Conservation (phyloP, 2,797 vertebrate genomes). For the Premnoplex brunnescens region DNA sequence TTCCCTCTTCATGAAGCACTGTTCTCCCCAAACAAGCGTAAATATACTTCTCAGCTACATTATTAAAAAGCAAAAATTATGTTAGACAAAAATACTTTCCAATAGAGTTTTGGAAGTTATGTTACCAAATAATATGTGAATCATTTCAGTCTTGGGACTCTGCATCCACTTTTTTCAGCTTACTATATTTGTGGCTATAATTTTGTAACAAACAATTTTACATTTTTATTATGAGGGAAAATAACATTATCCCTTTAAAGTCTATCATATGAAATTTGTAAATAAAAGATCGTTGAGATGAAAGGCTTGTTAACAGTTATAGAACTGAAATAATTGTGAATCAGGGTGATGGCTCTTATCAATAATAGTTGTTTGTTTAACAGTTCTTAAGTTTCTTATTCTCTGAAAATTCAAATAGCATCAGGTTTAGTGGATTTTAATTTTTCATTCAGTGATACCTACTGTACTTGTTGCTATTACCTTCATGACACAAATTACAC, state of each 20-base stretch:
- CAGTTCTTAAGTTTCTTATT: background rate
- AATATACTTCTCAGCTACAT: background rate
- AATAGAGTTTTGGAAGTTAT: background rate
- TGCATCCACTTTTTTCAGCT: background rate
- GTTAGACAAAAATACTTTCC: background rate
- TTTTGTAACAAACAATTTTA: background rate
- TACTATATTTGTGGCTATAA: background rate
- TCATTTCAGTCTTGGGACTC: background rate
- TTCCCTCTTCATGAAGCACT: background rate
- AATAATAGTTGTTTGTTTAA: background rate
- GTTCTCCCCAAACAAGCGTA: background rate
- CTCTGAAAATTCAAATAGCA: background rate
- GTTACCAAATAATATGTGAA: background rate
- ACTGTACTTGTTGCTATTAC: background rate
- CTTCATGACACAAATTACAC: background rate
- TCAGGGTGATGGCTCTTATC: background rate
- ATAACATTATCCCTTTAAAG: background rate
- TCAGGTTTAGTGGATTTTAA: background rate
- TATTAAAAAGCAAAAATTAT: background rate
- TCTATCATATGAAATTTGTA: background rate
- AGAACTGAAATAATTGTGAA: background rate
- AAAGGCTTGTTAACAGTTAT: background rate
- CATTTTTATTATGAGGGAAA: background rate
- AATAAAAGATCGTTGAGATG: background rate
- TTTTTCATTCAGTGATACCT: background rate